Evolutionary conservation across 2,797 vertebrate species (phyloP).

Genomic region (Phaenicophaeus curvirostris): DNA sequence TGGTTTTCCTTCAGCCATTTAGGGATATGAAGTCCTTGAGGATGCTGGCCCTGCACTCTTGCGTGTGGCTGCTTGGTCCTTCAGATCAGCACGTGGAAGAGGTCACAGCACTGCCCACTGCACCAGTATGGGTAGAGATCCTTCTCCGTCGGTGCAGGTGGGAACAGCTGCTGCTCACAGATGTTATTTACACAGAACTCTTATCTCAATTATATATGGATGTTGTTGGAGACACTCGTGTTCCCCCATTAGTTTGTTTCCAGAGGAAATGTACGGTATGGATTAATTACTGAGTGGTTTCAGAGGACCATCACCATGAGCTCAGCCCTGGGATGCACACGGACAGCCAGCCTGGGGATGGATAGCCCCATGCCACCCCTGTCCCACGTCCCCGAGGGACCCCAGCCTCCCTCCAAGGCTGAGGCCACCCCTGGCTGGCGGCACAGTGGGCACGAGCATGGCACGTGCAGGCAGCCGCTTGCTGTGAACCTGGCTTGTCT

Average conservation of each 20-base stretch:
- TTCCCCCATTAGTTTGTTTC: constrained; percentile 50
- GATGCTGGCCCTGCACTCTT: too few species aligned
- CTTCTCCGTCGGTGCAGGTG: constrained; percentile 37
- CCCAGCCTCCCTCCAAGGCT: background rate
- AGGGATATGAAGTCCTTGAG: too few species aligned
- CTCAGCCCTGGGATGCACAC: background rate
- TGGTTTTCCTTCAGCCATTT: too few species aligned
- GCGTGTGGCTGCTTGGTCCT: rapidly evolving
- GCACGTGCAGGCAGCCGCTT: background rate
- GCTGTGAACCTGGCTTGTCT: background rate
- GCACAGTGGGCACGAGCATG: background rate
- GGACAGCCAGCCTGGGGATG: rapidly evolving
- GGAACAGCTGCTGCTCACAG: constrained; percentile 72
- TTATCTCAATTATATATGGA: constrained; percentile 67
- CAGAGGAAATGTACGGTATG: constrained; percentile 28
- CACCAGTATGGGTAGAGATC: too few species aligned
- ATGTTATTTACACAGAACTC: constrained; percentile 64
- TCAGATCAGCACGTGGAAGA: background rate
- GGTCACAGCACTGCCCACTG: background rate
- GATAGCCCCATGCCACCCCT: background rate
- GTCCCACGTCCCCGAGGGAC: rapidly evolving
- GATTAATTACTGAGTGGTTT: constrained; percentile 45
- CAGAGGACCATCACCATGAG: background rate
- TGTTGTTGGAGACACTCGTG: constrained; percentile 38
- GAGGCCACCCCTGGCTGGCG: rapidly evolving